These are phyloP conservation scores for Lucilia cuprina DNA, from an alignment of 1,140 invertebrate species.

Conservation along the genomic window DNA sequence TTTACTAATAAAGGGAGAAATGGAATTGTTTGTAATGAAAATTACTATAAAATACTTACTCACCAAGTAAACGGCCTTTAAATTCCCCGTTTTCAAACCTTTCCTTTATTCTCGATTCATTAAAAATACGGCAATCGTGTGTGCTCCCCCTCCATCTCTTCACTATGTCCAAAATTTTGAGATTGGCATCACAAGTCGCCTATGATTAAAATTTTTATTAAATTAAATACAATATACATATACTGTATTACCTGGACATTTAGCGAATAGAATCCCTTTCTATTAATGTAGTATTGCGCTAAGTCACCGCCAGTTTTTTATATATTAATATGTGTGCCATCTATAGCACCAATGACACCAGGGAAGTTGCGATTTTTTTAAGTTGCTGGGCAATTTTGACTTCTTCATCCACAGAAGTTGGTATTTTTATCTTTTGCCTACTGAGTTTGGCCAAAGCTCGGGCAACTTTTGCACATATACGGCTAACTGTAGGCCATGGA, in stretches of 20 bases:
- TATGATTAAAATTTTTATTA: no score
- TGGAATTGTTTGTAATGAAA: no score
- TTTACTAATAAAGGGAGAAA: no score
- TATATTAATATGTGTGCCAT: not conserved
- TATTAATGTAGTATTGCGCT: not conserved
- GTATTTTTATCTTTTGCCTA: not conserved
- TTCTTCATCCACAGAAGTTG: not conserved
- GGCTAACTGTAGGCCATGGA: no score
- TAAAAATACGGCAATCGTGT: not conserved
- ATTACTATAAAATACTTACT: no score
- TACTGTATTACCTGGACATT: not conserved
- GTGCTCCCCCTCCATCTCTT: not conserved
- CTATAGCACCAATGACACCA: not conserved
- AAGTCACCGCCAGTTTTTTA: not conserved
- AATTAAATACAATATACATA: no score
- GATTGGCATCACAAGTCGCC: not conserved
- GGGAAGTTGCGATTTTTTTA: not conserved
- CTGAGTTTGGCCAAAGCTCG: not conserved
- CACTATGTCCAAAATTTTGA: not conserved
- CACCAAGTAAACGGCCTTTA: no score
- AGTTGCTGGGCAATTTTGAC: not conserved
- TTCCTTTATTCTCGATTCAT: not conserved
- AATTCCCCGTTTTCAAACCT: not conserved
- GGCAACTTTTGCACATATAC: not conserved
- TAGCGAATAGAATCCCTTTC: not conserved